These are phyloP conservation scores for Notocelia uddmanniana DNA, from an alignment of 2,888 invertebrate species.

Conservation along the genomic window DNA sequence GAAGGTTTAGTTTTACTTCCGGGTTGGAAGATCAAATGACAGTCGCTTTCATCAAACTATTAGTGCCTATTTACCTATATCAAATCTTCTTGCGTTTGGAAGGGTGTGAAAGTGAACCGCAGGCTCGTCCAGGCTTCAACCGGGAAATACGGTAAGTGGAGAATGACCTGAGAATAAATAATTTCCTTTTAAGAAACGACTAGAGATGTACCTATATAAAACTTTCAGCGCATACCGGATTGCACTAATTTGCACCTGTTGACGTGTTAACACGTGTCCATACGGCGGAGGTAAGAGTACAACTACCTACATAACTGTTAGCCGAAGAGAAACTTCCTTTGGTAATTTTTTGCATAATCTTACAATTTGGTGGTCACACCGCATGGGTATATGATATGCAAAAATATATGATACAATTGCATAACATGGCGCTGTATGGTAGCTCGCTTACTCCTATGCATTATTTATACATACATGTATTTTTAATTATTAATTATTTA, in stretches of 20 bases:
- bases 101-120: no score
- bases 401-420: slow-evolving; percentile 50
- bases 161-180: no score
- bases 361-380: slow-evolving; percentile 60
- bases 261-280: slow-evolving; percentile 12
- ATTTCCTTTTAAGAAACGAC: no score
- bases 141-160: no score
- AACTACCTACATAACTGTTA: slow-evolving; percentile 31
- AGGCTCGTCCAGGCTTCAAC: no score
- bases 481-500: slow-evolving; percentile 24
- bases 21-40: no score
- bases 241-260: slow-evolving; percentile 56
- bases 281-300: not conserved
- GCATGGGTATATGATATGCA: slow-evolving; percentile 53
- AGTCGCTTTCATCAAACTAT: no score
- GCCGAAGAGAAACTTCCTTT: slow-evolving; percentile 56
- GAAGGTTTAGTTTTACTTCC: no score
- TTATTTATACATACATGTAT: not conserved
- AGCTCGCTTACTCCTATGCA: slow-evolving; percentile 1
- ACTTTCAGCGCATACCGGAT: slow-evolving; percentile 48
- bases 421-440: slow-evolving; percentile 45
- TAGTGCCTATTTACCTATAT: no score
- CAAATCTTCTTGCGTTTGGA: no score
- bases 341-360: slow-evolving; percentile 62
- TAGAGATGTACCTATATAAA: slow-evolving; percentile 7